Conservation (phyloP, 2,113 vertebrate species). For the Chroicocephalus ridibundus region DNA sequence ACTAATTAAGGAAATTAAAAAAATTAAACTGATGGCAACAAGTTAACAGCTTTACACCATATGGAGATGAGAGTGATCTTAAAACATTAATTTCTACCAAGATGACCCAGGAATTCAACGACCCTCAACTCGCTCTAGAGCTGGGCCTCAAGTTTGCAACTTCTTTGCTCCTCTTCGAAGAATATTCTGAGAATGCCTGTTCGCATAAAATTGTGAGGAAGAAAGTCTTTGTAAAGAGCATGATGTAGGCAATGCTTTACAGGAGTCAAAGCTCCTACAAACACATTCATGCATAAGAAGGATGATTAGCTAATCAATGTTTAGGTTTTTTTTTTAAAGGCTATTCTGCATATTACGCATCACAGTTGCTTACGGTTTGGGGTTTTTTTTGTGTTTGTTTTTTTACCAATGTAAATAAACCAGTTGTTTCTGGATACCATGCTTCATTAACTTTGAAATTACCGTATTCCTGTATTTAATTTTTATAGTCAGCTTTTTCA, state of each 20-base stretch:
- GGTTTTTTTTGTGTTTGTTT: too few relatives aligned
- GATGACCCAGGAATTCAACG: background rate
- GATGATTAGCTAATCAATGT: background rate
- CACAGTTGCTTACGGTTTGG: background rate
- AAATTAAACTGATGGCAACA: slow-evolving; percentile 33
- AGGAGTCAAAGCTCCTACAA: background rate
- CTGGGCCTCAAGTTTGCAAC: background rate
- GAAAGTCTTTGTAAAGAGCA: background rate
- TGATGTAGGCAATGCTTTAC: background rate
- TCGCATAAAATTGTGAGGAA: background rate
- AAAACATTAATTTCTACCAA: background rate
- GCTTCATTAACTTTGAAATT: background rate
- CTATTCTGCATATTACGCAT: background rate
- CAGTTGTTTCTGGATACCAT: background rate
- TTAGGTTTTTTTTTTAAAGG: background rate
- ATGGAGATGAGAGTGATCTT: background rate
- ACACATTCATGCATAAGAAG: background rate
- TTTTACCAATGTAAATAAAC: background rate
- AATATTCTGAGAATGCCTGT: background rate
- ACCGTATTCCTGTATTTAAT: background rate
- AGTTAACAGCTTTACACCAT: slow-evolving; percentile 11
- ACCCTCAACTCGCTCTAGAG: background rate
- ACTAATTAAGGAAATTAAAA: slow-evolving; percentile 39
- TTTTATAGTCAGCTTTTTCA: background rate
- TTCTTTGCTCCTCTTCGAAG: background rate